Evolutionary conservation across 2,888 invertebrate genomes (phyloP), one percentile per base, ranked within the genome.

Genomic region (Leucophenga montana): DNA sequence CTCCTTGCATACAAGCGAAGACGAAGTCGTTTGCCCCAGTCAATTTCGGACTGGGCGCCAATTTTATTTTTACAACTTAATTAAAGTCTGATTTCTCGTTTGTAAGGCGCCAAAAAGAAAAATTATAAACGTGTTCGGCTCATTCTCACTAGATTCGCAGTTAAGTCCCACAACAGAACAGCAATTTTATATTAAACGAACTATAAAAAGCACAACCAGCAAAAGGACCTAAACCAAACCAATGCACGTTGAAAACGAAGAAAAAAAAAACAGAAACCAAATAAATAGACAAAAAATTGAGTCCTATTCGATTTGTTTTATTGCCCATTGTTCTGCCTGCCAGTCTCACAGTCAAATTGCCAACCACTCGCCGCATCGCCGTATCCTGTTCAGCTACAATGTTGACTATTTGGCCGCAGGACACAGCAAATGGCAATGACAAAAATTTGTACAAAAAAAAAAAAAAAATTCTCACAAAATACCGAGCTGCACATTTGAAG

Each of bases 261-360:
- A 31, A 62, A 62, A 44, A 62, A 44, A 62, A 18, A 18, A 11
- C 16, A 11, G 3, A 11, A 71, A 71, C 64, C 65, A 44, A 57
- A 48, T 65, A 61, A 48, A 70, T 54, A 66, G 69, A 54, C 46
- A 54, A 33, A 50, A 75, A 77, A 75, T 75, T 75, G 76, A 82
- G 75, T 77, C 82, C 78, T 70, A 69, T 73, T 76, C 82, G 76
- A 82, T 82, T 80, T 80, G 75, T 83, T 81, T 81, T 81, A 83
- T 82, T 82, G 83, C 74, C 71, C 75, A 74, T 74, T 71, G 72
- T 70, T 48, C 39, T 54, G 57, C 57, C 48, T 54, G 64, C 3
- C 46, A 39, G 68, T 33, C 22, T 27, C 48, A 31, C 73, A 61
- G 53, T 46, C 39, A 48, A 65, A 67, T 31, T 54, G 57, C 57